phyloP scores from a whole-genome alignment of 2,113 vertebrate genomes.

The Euleptes europaea region DNA sequence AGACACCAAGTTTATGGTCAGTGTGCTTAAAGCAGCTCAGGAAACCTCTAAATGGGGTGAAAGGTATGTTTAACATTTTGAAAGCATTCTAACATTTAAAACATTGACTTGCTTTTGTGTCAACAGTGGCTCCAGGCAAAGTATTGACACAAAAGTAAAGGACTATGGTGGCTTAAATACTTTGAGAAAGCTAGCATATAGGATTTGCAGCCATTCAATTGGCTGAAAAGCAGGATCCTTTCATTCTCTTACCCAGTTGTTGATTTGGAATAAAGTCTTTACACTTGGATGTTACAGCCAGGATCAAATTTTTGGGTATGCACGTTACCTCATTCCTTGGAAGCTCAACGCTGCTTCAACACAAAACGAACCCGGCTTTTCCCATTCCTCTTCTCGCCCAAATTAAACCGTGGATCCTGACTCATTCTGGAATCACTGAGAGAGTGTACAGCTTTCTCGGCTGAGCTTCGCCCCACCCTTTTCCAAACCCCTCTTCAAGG shows the following conservation, averaged over 20 bases:
- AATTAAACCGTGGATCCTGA: too few species aligned
- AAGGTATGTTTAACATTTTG: constrained; percentile 30
- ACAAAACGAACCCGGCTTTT: too few species aligned
- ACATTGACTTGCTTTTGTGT: constrained; percentile 19
- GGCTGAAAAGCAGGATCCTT: constrained; percentile 11
- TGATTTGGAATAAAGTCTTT: not conserved
- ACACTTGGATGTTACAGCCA: too few species aligned
- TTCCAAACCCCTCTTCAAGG: too few species aligned
- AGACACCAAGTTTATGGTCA: constrained; percentile 29
- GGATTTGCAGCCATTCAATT: constrained; percentile 15
- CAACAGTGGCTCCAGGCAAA: constrained; percentile 45
- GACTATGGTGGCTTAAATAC: constrained; percentile 15
- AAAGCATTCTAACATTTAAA: not conserved
- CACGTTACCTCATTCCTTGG: too few species aligned
- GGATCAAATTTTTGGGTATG: too few species aligned
- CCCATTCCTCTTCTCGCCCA: too few species aligned
- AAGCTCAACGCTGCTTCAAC: too few species aligned
- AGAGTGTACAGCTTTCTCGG: too few species aligned
- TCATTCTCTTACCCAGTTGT: constrained; percentile 10
- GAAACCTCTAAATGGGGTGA: constrained; percentile 25
- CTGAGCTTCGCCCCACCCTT: too few species aligned
- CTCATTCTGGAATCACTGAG: too few species aligned
- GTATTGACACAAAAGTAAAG: constrained; percentile 33
- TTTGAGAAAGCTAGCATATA: constrained; percentile 9
- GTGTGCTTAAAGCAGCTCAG: constrained; percentile 28